phyloP scores from a whole-genome alignment of 2,888 invertebrate genomes.

The Ormyrus labotus region DNA sequence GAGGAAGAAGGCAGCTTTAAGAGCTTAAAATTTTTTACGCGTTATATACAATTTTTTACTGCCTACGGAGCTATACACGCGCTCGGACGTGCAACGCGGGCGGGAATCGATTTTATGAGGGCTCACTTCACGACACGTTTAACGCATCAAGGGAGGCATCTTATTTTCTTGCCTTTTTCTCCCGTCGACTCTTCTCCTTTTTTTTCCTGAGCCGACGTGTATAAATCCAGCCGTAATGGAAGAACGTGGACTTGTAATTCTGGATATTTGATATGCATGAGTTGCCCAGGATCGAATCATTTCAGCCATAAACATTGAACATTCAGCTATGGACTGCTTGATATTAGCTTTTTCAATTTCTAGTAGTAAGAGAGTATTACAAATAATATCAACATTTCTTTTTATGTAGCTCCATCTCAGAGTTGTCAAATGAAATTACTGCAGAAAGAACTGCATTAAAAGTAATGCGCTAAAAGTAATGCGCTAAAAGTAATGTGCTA shows the following conservation, averaged over 20 bases:
- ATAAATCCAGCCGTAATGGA: conserved; percentile 43
- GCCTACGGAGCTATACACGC: neutral
- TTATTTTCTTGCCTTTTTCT: conserved; percentile 32
- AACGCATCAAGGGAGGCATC: conserved; percentile 25
- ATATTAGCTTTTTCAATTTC: conserved; percentile 16
- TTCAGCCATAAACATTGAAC: conserved; percentile 14
- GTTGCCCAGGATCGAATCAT: conserved; percentile 29
- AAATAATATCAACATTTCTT: no score
- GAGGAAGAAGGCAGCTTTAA: conserved; percentile 11
- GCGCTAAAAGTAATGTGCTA: no score
- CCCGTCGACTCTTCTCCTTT: neutral
- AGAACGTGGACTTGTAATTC: conserved; percentile 35
- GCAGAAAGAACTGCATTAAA: no score
- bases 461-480: no score
- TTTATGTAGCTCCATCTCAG: no score
- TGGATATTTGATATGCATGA: conserved; percentile 45
- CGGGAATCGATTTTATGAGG: conserved; percentile 45
- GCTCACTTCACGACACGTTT: conserved; percentile 36
- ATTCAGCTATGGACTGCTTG: conserved; percentile 8
- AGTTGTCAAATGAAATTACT: no score
- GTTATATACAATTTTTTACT: conserved; percentile 31
- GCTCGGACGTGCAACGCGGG: neutral
- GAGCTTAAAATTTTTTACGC: conserved; percentile 30
- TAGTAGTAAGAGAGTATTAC: neutral
- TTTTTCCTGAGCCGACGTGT: conserved; percentile 1